Evolutionary conservation across 2,888 invertebrate genomes (phyloP).

Genomic region (Eledona agricola): DNA sequence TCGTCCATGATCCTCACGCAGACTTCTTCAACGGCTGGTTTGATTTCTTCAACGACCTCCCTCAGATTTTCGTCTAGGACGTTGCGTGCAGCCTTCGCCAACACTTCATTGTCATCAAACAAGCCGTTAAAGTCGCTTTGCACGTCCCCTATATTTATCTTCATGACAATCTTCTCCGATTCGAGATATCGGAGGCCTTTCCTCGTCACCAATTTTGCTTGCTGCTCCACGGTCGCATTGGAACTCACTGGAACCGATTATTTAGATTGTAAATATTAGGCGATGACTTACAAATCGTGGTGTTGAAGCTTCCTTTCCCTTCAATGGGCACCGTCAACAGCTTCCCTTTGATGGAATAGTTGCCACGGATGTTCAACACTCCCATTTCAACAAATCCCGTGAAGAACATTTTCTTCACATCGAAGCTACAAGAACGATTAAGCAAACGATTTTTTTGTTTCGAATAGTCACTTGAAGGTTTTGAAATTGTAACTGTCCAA

Average conservation of each 20-base stretch:
- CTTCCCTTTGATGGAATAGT: constrained; percentile 46
- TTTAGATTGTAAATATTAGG: not conserved
- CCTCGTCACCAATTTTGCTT: constrained; percentile 39
- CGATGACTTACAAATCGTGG: constrained; percentile 44
- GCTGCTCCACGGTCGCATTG: constrained; percentile 43
- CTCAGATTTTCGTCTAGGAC: constrained; percentile 21
- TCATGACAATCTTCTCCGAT: constrained; percentile 44
- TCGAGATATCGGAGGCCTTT: constrained; percentile 41
- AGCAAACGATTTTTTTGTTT: not conserved
- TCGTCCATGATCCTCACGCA: constrained; percentile 17
- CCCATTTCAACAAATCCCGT: constrained; percentile 42
- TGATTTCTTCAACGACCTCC: constrained; percentile 26
- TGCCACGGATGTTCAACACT: constrained; percentile 44
- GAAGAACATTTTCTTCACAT: constrained; percentile 46
- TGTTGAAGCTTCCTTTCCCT: constrained; percentile 46
- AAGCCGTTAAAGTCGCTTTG: constrained; percentile 47
- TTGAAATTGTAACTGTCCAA: constrained; percentile 29
- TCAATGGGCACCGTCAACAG: constrained; percentile 52
- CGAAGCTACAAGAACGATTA: constrained; percentile 43
- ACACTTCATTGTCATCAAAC: constrained; percentile 46
- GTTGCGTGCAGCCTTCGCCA: constrained; percentile 15
- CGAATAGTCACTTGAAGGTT: constrained; percentile 33
- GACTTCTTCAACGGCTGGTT: constrained; percentile 30
- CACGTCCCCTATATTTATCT: constrained; percentile 45
- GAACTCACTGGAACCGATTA: constrained; percentile 37